These are phyloP conservation scores for Thoracochromis brauschi DNA, from an alignment of 2,113 vertebrate genomes.

Conservation along the genomic window DNA sequence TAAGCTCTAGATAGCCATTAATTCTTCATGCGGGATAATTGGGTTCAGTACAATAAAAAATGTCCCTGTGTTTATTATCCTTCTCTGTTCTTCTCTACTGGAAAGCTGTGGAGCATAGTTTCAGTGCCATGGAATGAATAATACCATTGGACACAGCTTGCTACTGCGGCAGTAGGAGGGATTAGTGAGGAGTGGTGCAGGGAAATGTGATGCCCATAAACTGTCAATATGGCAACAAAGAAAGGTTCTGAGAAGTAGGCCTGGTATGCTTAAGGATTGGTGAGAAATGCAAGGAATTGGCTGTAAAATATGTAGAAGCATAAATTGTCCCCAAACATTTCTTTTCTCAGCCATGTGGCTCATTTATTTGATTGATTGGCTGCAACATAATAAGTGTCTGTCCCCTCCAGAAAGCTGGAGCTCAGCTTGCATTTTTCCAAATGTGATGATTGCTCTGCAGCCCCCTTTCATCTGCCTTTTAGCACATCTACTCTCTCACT, in stretches of 20 bases:
- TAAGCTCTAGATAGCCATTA: background rate
- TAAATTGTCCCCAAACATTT: background rate
- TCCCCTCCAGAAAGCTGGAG: background rate
- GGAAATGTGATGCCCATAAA: slow-evolving; percentile 43
- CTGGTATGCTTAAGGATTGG: background rate
- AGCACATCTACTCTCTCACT: background rate
- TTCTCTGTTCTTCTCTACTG: background rate
- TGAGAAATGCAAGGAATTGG: background rate
- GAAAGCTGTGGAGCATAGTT: background rate
- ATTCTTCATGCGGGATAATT: background rate
- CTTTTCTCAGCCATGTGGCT: background rate
- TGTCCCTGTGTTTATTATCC: background rate
- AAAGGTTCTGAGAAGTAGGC: background rate
- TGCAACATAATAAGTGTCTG: slow-evolving; percentile 6
- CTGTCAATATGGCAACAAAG: slow-evolving; percentile 16
- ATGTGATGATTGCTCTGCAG: background rate
- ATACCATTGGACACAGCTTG: slow-evolving; percentile 7
- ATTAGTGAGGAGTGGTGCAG: background rate
- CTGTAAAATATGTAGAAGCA: background rate
- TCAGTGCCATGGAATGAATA: slow-evolving; percentile 4
- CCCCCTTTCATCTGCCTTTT: background rate
- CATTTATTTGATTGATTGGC: slow-evolving; percentile 37
- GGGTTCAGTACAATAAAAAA: background rate
- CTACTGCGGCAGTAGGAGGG: slow-evolving; percentile 4
- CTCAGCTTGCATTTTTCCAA: slow-evolving; percentile 13